Evolutionary conservation across 2,888 invertebrate genomes (phyloP), one percentile per base, ranked within the genome.

Genomic region (Perdita meconis): DNA sequence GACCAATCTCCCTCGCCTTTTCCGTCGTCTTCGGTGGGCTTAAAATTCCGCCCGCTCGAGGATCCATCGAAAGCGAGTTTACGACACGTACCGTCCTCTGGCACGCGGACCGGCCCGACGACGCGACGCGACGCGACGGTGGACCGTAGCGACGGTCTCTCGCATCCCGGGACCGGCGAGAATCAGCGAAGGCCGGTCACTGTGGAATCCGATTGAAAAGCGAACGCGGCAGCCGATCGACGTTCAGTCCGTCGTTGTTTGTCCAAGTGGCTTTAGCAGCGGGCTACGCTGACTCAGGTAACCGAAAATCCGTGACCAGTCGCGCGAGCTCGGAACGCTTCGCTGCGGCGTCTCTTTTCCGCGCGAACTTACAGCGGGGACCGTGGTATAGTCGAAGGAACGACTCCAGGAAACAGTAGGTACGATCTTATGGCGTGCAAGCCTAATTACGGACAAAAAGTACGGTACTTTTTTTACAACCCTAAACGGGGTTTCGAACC

Each of bases 181-280:
- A 81, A 77, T 80, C 68, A 80, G 86, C 83, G 90, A 90, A 90
- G 90, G 90, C 86, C 90, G 87, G 78, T 85, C 81, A 73, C 81
- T 77, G 82, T 79, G 73, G 86, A 87, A 86, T 88, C 86, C 87
- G 88, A 90, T 89, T 90, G 89, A 90, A 90, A 90, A 90, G 90
- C 88, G 90, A 90, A 89, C 84, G 89, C 86, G 79, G 84, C 77
- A 79, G 78, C 82, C 77, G 65, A 65, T 78, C 78, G 69, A 68
- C 79, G 84, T 78, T 90, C 90, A 90, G 90, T 90, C 86, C 81
- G 83, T 88, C 83, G 87, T 86, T 82, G 85, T 86, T 88, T 87
- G 88, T 82, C 86, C 87, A 65, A 68, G 51, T 50, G 69, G 78
- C 50, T 72, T 80, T 47, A 56, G 60, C 74, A 50, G 63, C 16